phyloP scores from a whole-genome alignment of 2,113 vertebrate genomes.

The Chionomys nivalis region DNA sequence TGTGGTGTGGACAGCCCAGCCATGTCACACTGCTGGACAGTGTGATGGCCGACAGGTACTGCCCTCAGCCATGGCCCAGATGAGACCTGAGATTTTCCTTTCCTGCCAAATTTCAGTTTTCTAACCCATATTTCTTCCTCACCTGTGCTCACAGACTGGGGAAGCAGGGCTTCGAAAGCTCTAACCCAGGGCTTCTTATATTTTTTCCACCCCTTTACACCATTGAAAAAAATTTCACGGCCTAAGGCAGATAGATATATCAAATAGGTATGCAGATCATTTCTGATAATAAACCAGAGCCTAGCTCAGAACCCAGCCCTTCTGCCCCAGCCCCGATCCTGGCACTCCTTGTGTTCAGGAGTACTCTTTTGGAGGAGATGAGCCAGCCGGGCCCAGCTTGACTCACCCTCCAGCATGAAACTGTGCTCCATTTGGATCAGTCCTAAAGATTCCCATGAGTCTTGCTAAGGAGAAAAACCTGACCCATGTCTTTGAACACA shows the following conservation, averaged over 20 bases:
- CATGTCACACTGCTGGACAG: neutral
- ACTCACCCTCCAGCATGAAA: accelerated
- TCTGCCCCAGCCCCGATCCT: neutral
- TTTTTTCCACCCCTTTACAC: neutral
- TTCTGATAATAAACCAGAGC: neutral
- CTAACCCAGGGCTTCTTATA: neutral
- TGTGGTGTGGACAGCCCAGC: neutral
- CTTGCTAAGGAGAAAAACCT: neutral
- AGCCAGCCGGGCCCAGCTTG: neutral
- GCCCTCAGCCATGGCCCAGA: neutral
- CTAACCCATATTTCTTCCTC: neutral
- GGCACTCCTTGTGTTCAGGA: neutral
- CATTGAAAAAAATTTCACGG: neutral
- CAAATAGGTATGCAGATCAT: neutral
- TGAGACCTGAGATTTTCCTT: neutral
- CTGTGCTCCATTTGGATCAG: neutral
- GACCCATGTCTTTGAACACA: neutral
- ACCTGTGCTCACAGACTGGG: neutral
- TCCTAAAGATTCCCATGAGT: neutral
- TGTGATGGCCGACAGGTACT: neutral
- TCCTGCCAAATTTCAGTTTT: neutral
- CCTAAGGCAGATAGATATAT: neutral
- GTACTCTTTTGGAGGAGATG: neutral
- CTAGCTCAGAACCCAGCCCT: neutral
- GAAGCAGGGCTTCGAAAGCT: neutral